Base-by-base conservation (phyloP, 2,797 vertebrate genomes). In the Urophycis tenuis region DNA sequence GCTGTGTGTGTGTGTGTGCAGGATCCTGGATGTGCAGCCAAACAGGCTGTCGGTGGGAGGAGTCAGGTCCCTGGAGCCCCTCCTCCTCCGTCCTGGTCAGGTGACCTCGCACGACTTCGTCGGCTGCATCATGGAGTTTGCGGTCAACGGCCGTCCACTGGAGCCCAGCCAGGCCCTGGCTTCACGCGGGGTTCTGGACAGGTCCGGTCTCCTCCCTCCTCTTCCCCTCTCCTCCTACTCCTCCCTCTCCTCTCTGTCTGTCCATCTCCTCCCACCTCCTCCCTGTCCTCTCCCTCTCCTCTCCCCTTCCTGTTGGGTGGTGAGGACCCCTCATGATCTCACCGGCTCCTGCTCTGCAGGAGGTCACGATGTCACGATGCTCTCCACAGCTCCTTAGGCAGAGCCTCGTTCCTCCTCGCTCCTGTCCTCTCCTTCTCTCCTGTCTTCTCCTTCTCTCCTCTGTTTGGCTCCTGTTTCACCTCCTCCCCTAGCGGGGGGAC, bases 121-220 rank as follows among this genome's bases (percentile, higher is more conserved):
- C 4, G 98, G 98, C 83, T 99, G 98, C 89, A 95, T 99, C 92
- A 98, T 99, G 97, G 98, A 99, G 90, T 95, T 99, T 35, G 96
- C 97, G 35, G 95, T 99, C 86, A 99, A 99, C 1, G 98, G 98
- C 49, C 95, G 96, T 75, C 98, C 98, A 0, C 92, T 99, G 91
- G 97, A 99, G 86, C 98, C 98, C 75, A 96, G 95, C 86, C 98
- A 98, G 86, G 95, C 98, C 41, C 86, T 98, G 91, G 92, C 95
- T 82, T 94, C 95, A 36, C 95, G 93, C 81, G 96, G 95, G 88
- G 95, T 98, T 89, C 90, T 98, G 84, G 97, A 99, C 92, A 97
- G 95, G 97, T 99, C 91, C 0, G 93, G 85, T 31, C 64, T 31
- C 49, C 73, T 0, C 2, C 31, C 72, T 69, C 77, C 74, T 82